Conservation (phyloP, 2,888 invertebrate species). For the Sialis fuliginosa region DNA sequence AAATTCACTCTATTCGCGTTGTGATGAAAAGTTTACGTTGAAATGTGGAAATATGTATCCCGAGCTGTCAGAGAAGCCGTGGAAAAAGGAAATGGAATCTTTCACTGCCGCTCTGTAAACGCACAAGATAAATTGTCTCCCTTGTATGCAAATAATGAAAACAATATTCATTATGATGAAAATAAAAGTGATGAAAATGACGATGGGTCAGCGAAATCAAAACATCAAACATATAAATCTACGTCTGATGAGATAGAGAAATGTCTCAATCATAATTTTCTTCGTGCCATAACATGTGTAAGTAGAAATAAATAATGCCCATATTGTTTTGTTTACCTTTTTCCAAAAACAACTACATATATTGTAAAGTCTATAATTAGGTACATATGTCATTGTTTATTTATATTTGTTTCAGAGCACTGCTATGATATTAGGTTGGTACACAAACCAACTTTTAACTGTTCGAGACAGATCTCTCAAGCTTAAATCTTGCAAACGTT, state of each 20-base stretch:
- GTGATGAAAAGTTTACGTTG: too few relatives aligned
- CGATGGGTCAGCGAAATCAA: too few relatives aligned
- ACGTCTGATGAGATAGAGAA: neutral
- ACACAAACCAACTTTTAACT: slow-evolving; percentile 36
- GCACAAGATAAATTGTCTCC: slow-evolving; percentile 9
- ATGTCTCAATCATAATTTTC: slow-evolving; percentile 13
- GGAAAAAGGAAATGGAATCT: slow-evolving; percentile 30
- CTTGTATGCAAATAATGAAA: neutral
- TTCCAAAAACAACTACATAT: too few relatives aligned
- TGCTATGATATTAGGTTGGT: slow-evolving; percentile 41
- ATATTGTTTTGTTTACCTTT: too few relatives aligned
- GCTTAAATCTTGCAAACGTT: slow-evolving; percentile 9
- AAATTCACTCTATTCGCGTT: too few relatives aligned
- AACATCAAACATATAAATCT: neutral
- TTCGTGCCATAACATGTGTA: slow-evolving; percentile 12
- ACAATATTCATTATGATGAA: neutral
- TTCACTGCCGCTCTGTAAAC: slow-evolving; percentile 29
- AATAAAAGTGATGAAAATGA: neutral
- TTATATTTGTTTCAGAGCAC: slow-evolving; percentile 31
- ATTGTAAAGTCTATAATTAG: too few relatives aligned
- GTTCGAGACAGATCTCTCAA: slow-evolving; percentile 16
- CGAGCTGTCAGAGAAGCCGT: slow-evolving; percentile 31
- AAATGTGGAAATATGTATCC: slow-evolving; percentile 37
- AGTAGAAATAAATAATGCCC: slow-evolving; percentile 7
- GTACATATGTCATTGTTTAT: neutral